Percentiles rank a stretch among this genome's conserved stretches.
Evolutionary conservation across 30 jellyfish, hydroid and myxozoan species (phyloP).

Genomic region (Sanderia malayensis): DNA sequence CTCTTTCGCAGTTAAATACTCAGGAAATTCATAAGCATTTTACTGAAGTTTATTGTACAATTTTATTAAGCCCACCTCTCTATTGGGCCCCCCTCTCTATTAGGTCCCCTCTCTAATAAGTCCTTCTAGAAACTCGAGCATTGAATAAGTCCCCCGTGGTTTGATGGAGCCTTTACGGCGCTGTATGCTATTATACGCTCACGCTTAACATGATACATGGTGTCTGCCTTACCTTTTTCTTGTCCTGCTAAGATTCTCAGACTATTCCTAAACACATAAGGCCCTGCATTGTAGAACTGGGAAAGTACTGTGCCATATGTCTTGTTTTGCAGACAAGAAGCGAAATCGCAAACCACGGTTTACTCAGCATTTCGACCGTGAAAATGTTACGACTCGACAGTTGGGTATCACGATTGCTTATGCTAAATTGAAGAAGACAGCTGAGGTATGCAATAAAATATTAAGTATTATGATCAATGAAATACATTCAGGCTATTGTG

Average conservation of each 20-base stretch:
- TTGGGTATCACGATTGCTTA: conserved; percentile 50
- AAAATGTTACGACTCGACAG: conserved; percentile 67
- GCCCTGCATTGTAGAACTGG: not conserved
- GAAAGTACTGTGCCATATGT: not conserved
- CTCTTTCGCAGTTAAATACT: too few species aligned
- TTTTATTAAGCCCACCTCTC: too few species aligned
- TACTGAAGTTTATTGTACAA: too few species aligned
- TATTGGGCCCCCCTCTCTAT: too few species aligned
- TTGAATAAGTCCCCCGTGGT: too few species aligned
- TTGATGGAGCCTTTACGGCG: not conserved
- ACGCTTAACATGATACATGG: not conserved
- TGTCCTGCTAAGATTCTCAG: not conserved
- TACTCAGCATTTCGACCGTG: conserved; percentile 75
- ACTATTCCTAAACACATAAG: not conserved
- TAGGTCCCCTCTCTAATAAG: too few species aligned
- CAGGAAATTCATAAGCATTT: too few species aligned
- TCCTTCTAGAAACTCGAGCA: too few species aligned
- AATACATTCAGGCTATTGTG: too few species aligned
- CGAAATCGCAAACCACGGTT: conserved; percentile 46
- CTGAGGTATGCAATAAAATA: conserved; percentile 45
- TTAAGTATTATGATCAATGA: too few species aligned
- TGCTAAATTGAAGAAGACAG: conserved; percentile 32
- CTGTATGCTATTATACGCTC: too few species aligned
- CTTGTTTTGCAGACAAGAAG: conserved; percentile 19
- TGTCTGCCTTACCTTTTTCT: not conserved